phyloP scores from a whole-genome alignment of 2,797 vertebrate genomes.

The Protonibea diacanthus region DNA sequence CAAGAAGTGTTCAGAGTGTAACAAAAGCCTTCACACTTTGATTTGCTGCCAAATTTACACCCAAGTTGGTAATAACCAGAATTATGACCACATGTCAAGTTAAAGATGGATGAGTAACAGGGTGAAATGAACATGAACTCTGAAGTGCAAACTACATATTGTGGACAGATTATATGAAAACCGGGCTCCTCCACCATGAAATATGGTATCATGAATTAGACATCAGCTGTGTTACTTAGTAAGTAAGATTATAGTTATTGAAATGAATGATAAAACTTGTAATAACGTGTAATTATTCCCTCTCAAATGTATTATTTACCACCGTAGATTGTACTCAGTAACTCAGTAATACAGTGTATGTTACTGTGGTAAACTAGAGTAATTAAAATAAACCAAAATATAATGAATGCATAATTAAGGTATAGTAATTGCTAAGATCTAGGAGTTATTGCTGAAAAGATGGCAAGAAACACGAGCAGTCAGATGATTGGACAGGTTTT shows the following conservation, averaged over 20 bases:
- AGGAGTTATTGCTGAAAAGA: too few species aligned
- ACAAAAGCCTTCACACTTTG: conserved; percentile 16
- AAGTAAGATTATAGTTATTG: not conserved
- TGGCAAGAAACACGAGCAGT: too few species aligned
- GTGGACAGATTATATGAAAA: not conserved
- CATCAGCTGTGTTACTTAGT: not conserved
- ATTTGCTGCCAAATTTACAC: conserved; percentile 34
- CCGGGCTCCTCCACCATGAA: not conserved
- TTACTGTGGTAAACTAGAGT: not conserved
- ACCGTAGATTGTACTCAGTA: not conserved
- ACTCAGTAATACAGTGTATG: too few species aligned
- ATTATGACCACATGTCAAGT: conserved; percentile 28
- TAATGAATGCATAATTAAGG: too few species aligned
- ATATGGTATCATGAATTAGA: not conserved
- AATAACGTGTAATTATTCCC: not conserved
- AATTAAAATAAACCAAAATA: too few species aligned
- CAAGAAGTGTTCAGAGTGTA: conserved; percentile 16
- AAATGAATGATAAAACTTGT: not conserved
- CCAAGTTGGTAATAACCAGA: conserved; percentile 8
- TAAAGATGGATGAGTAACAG: conserved; percentile 21
- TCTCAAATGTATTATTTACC: not conserved
- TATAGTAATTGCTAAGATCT: too few species aligned
- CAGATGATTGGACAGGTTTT: too few species aligned
- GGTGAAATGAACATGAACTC: conserved; percentile 1
- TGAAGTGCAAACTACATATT: not conserved